Evolutionary conservation across 2,888 invertebrate species (phyloP), one percentile per base, ranked within the genome.

Genomic region (Lutraria lutraria): DNA sequence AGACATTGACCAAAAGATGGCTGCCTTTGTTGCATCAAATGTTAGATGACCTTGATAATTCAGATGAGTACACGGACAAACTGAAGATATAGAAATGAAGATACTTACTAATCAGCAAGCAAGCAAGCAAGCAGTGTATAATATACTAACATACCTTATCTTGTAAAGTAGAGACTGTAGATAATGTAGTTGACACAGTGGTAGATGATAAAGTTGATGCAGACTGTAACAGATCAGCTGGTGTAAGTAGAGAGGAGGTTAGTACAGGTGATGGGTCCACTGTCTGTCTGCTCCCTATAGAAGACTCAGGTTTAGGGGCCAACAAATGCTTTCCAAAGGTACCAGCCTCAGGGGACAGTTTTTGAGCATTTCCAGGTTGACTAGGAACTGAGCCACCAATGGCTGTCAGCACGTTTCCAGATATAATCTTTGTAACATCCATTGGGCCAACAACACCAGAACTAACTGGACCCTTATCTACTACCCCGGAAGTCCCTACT

Each of bases 151-250:
- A n/a, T 63, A 89, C 89, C 83, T 89, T 86, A 15, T 89, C 89
- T 43, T 34, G 85, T 85, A 79, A 56, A 34, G n/a, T 34, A 25
- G 87, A 83, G n/a, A 80, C 80, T 43, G 54, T 34, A 31, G 53
- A 31, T 86, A 81, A 52, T 13, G 72, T 86, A 10, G 53, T 54
- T 52, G 88, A 68, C 82, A 21, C 16, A 25, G 87, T 52, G 10
- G 82, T 53, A 16, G 82, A 72, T 68, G 84, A 29, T 29, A 68
- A 16, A 82, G 84, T 34, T 29, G 84, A 87, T n/a, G 80, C 25
- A 16, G 90, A 89, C 25, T 90, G 90, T 84, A 92, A 63, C 16
- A 92, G 80, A 83, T 92, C 92, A n/a, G 88, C 92, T 1, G 92
- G 92, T 2, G 92, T 92, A 54, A 92, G 60, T 31, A 92, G 81